Conservation (phyloP, 2,888 invertebrate genomes). For the Ormyrus nitidulus region DNA sequence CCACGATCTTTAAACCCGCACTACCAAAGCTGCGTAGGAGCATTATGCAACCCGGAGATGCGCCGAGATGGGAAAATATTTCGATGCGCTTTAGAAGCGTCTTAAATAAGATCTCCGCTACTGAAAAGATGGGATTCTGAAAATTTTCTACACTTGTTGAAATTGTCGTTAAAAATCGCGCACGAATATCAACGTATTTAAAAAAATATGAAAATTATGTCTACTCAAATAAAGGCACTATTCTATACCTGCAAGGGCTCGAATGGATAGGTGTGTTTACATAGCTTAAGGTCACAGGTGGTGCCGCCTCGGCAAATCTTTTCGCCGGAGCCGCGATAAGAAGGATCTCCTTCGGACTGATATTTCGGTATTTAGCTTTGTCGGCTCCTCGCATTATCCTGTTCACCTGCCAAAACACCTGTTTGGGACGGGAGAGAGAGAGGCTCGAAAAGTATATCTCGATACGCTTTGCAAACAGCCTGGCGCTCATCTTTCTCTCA, state of each 20-base stretch:
- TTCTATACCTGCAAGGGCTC: too few relatives aligned
- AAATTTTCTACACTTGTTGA: too few relatives aligned
- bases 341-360: background rate
- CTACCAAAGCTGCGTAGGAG: background rate
- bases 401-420: constrained; percentile 47
- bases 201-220: too few relatives aligned
- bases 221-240: too few relatives aligned
- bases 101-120: too few relatives aligned
- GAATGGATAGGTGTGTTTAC: too few relatives aligned
- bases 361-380: constrained; percentile 26
- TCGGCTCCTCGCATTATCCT: constrained; percentile 17
- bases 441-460: constrained; percentile 25
- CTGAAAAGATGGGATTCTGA: too few relatives aligned
- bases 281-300: background rate
- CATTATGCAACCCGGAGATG: constrained; percentile 37
- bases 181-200: too few relatives aligned
- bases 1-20: background rate
- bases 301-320: background rate
- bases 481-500: constrained; percentile 19
- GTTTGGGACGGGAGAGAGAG: constrained; percentile 10
- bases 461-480: constrained; percentile 36
- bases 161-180: too few relatives aligned
- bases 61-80: background rate
- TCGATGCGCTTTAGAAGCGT: background rate
- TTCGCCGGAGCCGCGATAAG: background rate